Evolutionary conservation across 2,113 vertebrate genomes (phyloP).

Genomic region (Antennarius striatus): DNA sequence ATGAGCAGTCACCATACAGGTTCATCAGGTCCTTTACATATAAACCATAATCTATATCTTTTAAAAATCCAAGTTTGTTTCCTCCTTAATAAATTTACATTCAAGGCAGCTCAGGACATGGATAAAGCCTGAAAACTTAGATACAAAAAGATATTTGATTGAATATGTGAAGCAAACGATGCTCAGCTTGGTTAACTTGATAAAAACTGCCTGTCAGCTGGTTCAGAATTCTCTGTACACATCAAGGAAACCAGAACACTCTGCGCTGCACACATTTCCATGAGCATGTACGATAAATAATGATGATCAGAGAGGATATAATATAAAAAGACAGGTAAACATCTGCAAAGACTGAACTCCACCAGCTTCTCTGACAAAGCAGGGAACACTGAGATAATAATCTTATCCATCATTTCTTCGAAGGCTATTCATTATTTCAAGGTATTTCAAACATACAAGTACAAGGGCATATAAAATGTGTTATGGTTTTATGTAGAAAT

Average conservation of each 20-base stretch:
- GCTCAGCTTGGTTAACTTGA: slow-evolving; percentile 4
- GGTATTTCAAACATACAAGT: slow-evolving; percentile 50
- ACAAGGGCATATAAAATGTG: slow-evolving; percentile 54
- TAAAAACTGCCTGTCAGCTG: slow-evolving; percentile 13
- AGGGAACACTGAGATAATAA: slow-evolving; percentile 32
- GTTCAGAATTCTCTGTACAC: slow-evolving; percentile 25
- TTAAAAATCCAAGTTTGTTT: slow-evolving; percentile 13
- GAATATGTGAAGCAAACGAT: slow-evolving; percentile 15
- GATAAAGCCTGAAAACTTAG: slow-evolving; percentile 20
- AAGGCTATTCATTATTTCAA: slow-evolving; percentile 43
- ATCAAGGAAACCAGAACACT: slow-evolving; percentile 22
- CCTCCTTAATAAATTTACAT: slow-evolving; percentile 52
- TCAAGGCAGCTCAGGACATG: slow-evolving; percentile 51
- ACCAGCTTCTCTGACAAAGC: slow-evolving; percentile 28
- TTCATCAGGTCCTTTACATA: slow-evolving; percentile 32
- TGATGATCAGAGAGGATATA: slow-evolving; percentile 37
- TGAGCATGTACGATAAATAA: slow-evolving; percentile 54
- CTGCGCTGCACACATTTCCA: slow-evolving; percentile 47
- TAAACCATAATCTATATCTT: slow-evolving; percentile 20
- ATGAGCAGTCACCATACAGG: slow-evolving; percentile 30
- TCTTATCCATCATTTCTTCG: slow-evolving; percentile 29
- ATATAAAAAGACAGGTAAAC: slow-evolving; percentile 64
- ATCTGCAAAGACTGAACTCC: slow-evolving; percentile 52
- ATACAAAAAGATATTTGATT: slow-evolving; percentile 26
- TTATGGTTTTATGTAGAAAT: slow-evolving; percentile 42